phyloP scores from a whole-genome alignment of 2,888 invertebrate genomes.

The Eupithecia dodoneata region DNA sequence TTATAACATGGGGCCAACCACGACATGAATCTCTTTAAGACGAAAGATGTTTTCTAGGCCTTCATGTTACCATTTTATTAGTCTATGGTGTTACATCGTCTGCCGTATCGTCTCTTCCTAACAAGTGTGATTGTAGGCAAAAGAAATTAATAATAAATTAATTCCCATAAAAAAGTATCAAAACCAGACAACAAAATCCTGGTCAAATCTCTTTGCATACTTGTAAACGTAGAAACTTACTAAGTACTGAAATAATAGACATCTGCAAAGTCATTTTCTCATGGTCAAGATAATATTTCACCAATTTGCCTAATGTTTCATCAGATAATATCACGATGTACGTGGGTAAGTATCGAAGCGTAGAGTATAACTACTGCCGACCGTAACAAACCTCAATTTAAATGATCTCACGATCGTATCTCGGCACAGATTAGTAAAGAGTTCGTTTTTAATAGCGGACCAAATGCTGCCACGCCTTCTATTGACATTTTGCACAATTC shows the following conservation, averaged over 20 bases:
- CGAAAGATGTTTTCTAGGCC: too few species aligned
- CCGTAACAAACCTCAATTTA: slow-evolving; percentile 33
- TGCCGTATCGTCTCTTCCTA: too few species aligned
- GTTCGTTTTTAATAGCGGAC: slow-evolving; percentile 21
- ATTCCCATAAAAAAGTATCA: too few species aligned
- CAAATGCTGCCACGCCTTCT: slow-evolving; percentile 27
- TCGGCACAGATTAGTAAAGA: slow-evolving; percentile 17
- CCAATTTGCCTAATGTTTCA: slow-evolving; percentile 19
- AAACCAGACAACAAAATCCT: neutral
- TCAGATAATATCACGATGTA: slow-evolving; percentile 13
- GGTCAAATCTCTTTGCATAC: neutral
- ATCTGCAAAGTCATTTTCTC: neutral
- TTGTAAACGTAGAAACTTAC: neutral
- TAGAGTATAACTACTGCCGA: slow-evolving; percentile 17
- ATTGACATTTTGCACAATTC: slow-evolving; percentile 23
- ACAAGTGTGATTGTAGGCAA: too few species aligned
- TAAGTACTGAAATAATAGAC: neutral
- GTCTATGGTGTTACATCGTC: too few species aligned
- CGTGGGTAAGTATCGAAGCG: slow-evolving; percentile 18
- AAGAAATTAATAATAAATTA: too few species aligned
- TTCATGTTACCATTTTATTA: too few species aligned
- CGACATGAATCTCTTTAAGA: too few species aligned
- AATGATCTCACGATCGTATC: slow-evolving; percentile 32
- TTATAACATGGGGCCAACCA: too few species aligned
- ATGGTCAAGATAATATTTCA: slow-evolving; percentile 14